These are phyloP conservation scores for Paracyclopina nana DNA, from an alignment of 1,140 invertebrate genomes.

Conservation along the genomic window DNA sequence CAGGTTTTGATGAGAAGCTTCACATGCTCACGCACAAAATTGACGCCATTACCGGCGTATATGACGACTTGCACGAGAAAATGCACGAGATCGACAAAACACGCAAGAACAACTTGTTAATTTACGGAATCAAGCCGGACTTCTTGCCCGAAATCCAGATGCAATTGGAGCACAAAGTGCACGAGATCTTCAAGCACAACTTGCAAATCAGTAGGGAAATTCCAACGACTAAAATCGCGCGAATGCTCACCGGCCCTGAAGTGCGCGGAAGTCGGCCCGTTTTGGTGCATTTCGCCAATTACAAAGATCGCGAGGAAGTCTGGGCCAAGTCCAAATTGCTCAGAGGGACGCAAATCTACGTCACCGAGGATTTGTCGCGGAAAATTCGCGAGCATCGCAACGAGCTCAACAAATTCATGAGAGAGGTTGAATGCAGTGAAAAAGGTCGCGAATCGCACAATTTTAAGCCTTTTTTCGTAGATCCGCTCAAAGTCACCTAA, in stretches of 20 bases:
- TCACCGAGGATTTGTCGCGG: constrained; percentile 6
- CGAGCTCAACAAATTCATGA: background rate
- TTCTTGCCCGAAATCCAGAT: constrained; percentile 1
- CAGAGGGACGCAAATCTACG: constrained; percentile 1
- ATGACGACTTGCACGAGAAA: constrained; percentile 4
- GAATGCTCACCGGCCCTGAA: constrained; percentile 3
- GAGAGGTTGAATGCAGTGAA: too few relatives aligned
- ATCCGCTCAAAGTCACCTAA: background rate
- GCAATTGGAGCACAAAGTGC: constrained; percentile 3
- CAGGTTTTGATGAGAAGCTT: constrained; percentile 1
- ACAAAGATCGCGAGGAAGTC: background rate
- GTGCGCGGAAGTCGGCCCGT: constrained; percentile 2
- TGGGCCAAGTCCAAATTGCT: background rate
- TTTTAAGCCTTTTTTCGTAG: too few relatives aligned
- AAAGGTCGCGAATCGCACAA: too few relatives aligned
- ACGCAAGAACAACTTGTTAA: background rate
- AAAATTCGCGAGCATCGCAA: background rate
- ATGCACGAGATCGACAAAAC: constrained; percentile 9
- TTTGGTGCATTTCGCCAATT: constrained; percentile 3
- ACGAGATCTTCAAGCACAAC: background rate
- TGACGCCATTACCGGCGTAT: constrained; percentile 1
- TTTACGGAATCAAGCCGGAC: constrained; percentile 7
- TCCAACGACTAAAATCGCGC: constrained; percentile 1
- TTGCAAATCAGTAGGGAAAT: constrained; percentile 2
- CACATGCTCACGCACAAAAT: background rate